phyloP scores from a whole-genome alignment of 2,888 invertebrate species.

The Leucophenga maculata region DNA sequence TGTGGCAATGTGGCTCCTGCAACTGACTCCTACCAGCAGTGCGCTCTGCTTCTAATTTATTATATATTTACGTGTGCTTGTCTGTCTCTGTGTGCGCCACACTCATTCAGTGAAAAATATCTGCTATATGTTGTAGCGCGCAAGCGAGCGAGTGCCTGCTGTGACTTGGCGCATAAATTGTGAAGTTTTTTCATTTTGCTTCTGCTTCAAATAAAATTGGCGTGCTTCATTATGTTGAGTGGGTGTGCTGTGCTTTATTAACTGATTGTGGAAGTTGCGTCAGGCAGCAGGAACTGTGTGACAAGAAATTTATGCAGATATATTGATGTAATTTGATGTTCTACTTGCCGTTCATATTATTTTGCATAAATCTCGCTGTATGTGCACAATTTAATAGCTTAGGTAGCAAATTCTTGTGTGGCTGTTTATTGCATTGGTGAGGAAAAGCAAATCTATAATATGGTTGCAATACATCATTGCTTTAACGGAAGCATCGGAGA shows the following conservation, averaged over 20 bases:
- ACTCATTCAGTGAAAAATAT: conserved; percentile 10
- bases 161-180: conserved; percentile 8
- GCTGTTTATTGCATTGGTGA: too few species aligned
- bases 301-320: not conserved
- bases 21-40: too few species aligned
- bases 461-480: too few species aligned
- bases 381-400: too few species aligned
- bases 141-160: conserved; percentile 12
- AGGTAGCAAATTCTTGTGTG: too few species aligned
- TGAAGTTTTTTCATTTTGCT: not conserved
- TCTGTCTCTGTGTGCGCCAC: too few species aligned
- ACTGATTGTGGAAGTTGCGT: not conserved
- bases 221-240: conserved; percentile 7
- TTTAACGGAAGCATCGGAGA: too few species aligned
- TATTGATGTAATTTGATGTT: not conserved
- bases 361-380: too few species aligned
- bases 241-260: not conserved
- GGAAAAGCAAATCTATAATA: too few species aligned
- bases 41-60: too few species aligned
- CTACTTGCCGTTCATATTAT: not conserved
- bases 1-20: not conserved
- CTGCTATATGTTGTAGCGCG: conserved; percentile 3
- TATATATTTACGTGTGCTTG: too few species aligned
- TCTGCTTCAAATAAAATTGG: not conserved
- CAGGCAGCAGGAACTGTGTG: not conserved